Base-by-base conservation (phyloP, 2,888 invertebrate genomes). In the Gari tellinella region DNA sequence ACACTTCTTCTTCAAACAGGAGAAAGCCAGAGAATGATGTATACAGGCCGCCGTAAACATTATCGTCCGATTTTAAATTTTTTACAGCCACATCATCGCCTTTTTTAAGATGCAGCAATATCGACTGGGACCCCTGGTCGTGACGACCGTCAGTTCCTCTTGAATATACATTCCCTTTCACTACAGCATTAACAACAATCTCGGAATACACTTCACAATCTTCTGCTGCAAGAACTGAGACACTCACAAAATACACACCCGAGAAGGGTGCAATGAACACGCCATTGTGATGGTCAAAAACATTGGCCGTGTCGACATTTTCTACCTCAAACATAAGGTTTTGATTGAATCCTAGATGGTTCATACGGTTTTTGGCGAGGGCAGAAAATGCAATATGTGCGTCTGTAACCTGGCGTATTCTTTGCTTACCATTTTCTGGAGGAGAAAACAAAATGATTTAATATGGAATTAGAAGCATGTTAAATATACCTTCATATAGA, bases 21-120 rank as follows among this genome's bases (percentile, higher is more conserved):
- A 68, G 49, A 48, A 56, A 61, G 3, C 67, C 67, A 7, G 67
- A 68, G 31, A 68, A 68, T 10, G 61, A 61, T 8, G 67, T 49
- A 19, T 48, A 19, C 10, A 7, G 15, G 14, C 31, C 31, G 8
- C 67, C 61, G 17, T 43, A 68, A 10, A 68, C 41, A 15, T 14
- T 7, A 14, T 60, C 49, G 40, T 48, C 21, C 10, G 17, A 10
- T 2, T 0, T 10, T 14, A 1, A 3, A 55, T 55, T 68, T 26
- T 55, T 60, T 5, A 67, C 48, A 14, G 60, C n/a, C 7, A 67
- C 67, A 31, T 60, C 60, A 31, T 67, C 61, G 1, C 67, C 61
- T 46, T 40, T 26, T 17, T 51, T 48, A 5, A 68, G 60, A 2
- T 55, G 40, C 17, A 61, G 53, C 4, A 68, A 15, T 1, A 61